A percentile compares a stretch with the other conserved stretches of the same genome.
Evolutionary conservation across 2,797 vertebrate species (phyloP).

Genomic region (Periparus ater): DNA sequence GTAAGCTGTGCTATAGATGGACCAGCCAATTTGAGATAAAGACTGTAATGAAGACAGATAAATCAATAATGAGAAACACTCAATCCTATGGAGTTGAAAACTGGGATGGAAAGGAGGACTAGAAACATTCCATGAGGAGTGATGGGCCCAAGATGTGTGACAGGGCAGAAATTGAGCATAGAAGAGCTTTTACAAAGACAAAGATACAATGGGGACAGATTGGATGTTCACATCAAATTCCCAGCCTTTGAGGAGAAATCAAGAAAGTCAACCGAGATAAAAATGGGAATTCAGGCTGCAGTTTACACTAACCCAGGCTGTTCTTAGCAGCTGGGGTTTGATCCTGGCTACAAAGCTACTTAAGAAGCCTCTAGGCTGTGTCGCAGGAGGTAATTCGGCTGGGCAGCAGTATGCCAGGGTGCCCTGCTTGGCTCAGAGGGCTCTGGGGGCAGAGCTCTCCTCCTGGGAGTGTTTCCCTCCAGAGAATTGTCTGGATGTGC

Average conservation of each 20-base stretch:
- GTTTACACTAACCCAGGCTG: background rate
- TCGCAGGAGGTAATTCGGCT: background rate
- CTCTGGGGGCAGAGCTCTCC: background rate
- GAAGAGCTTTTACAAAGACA: background rate
- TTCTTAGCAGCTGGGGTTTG: slow-evolving; percentile 17
- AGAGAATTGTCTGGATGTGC: background rate
- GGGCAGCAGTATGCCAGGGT: background rate
- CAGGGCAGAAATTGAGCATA: fast-evolving
- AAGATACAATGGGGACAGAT: background rate
- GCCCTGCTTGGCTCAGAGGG: background rate
- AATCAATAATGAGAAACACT: background rate
- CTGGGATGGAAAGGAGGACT: background rate
- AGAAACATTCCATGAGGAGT: background rate
- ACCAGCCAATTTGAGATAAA: background rate
- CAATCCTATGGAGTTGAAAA: background rate
- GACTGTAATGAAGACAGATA: background rate
- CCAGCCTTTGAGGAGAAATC: background rate
- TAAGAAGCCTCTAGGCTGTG: background rate
- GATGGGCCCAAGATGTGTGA: background rate
- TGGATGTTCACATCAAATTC: background rate
- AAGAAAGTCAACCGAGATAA: background rate
- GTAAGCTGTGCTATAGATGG: background rate
- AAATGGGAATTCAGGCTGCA: background rate
- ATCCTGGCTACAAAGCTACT: slow-evolving; percentile 42
- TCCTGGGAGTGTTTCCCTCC: background rate